These are phyloP conservation scores for Synergus gifuensis DNA, from an alignment of 2,888 invertebrate species.

Conservation along the genomic window DNA sequence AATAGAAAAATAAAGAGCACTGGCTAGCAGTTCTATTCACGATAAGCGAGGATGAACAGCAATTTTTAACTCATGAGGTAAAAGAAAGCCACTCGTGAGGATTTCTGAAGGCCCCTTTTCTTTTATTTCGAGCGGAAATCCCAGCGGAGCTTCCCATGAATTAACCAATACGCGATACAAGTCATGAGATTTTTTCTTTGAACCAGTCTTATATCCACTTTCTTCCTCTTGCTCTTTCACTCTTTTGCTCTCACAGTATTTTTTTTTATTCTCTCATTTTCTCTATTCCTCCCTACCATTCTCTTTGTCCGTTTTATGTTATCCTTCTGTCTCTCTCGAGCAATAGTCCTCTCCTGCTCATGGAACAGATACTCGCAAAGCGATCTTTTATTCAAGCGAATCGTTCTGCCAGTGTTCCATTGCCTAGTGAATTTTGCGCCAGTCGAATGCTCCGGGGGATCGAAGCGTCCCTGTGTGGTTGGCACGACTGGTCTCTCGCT, in stretches of 20 bases:
- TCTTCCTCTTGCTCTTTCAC: constrained; percentile 32
- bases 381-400: constrained; percentile 41
- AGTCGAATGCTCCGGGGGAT: constrained; percentile 37
- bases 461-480: constrained; percentile 31
- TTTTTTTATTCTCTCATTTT: constrained; percentile 22
- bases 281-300: neutral
- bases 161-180: constrained; percentile 67
- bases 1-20: neutral
- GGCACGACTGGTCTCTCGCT: constrained; percentile 36
- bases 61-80: constrained; percentile 48
- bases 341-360: constrained; percentile 40
- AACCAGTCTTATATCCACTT: constrained; percentile 43
- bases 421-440: constrained; percentile 30
- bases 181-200: constrained; percentile 61
- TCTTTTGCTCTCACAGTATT: constrained; percentile 36
- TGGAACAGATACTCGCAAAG: constrained; percentile 39
- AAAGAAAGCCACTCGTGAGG: constrained; percentile 49
- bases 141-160: constrained; percentile 61
- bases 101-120: constrained; percentile 55
- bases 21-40: neutral
- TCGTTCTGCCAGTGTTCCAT: constrained; percentile 33
- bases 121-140: constrained; percentile 55
- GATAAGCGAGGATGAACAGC: constrained; percentile 46
- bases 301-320: constrained; percentile 38
- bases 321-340: constrained; percentile 31